Base-by-base conservation (phyloP, 2,888 invertebrate species). In the Pherbina coryleti region DNA sequence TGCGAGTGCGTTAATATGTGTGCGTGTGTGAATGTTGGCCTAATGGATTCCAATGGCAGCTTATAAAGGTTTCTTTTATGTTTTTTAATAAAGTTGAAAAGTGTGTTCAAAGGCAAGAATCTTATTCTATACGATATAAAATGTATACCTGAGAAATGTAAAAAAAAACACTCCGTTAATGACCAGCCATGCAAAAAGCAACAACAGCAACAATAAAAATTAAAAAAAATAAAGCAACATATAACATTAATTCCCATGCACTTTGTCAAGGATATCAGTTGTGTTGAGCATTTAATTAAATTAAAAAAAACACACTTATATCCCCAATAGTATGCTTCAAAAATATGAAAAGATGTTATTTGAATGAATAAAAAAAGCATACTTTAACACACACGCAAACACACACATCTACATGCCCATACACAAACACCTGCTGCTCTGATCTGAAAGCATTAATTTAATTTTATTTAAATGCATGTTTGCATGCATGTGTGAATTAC, bases 1-100 rank as follows among this genome's bases (percentile, higher is more conserved):
- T 5, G 31, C 44, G 66, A 31, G 71, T 64, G 64, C 75, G 69
- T 66, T 3, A 17, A 31, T 34, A 51, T 80, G 69, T 57, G 31
- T 17, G 44, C 44, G 75, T n/a, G 53, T 69, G 53, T 69, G 7
- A 11, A 14, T 28, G 57, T 44, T 22, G 25, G 57, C 25, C 57
- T 60, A 22, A 60, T 60, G 57, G 22, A 28, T 25, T 14, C 5
- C 22, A 28, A 28, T 3, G 9, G 28, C 25, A 25, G 14, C 28
- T 19, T 22, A 5, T 19, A 31, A 31, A 9, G 64, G 28, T 64
- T 31, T 25, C 17, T 64, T 28, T 64, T 31, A 64, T 64, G 64
- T 19, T 19, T 19, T n/a, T 55, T 55, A n/a, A 55, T 19, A 55
- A 55, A 55, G 22, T 55, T 55, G 55, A 19, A 19, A 19, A 55